Percentiles rank a stretch among this genome's conserved stretches.
phyloP scores from a whole-genome alignment of 2,797 vertebrate species.

The Tachyglossus aculeatus region DNA sequence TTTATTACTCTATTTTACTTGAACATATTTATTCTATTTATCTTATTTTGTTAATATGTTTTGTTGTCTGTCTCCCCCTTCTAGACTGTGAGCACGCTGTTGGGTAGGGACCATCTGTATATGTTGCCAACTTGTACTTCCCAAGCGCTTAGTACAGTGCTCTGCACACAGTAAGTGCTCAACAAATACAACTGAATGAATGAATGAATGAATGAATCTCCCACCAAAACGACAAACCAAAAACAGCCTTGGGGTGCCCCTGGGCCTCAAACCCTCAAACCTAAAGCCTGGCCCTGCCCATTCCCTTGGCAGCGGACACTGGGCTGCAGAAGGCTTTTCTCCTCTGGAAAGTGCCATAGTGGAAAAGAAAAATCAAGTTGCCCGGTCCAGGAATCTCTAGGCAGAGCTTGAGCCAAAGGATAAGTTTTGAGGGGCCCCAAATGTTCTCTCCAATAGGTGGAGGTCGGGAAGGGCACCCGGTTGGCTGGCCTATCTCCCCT shows the following conservation, averaged over 20 bases:
- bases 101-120: too few relatives aligned
- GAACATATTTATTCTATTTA: too few relatives aligned
- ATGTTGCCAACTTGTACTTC: too few relatives aligned
- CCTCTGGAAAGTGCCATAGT: not conserved
- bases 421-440: not conserved
- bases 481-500: not conserved
- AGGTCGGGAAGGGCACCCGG: accelerated
- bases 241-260: not conserved
- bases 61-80: too few relatives aligned
- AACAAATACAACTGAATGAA: not conserved
- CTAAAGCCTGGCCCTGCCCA: too few relatives aligned
- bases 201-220: slow-evolving; percentile 25
- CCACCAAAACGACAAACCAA: not conserved
- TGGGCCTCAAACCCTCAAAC: too few relatives aligned
- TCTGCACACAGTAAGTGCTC: too few relatives aligned
- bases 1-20: too few relatives aligned
- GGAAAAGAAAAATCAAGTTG: not conserved
- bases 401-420: not conserved
- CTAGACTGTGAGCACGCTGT: too few relatives aligned
- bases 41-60: too few relatives aligned
- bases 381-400: not conserved
- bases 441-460: not conserved
- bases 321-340: not conserved
- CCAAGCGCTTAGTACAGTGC: too few relatives aligned
- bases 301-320: not conserved